Conservation (phyloP, 2,888 invertebrate genomes). For the Ophonus ardosiacus region DNA sequence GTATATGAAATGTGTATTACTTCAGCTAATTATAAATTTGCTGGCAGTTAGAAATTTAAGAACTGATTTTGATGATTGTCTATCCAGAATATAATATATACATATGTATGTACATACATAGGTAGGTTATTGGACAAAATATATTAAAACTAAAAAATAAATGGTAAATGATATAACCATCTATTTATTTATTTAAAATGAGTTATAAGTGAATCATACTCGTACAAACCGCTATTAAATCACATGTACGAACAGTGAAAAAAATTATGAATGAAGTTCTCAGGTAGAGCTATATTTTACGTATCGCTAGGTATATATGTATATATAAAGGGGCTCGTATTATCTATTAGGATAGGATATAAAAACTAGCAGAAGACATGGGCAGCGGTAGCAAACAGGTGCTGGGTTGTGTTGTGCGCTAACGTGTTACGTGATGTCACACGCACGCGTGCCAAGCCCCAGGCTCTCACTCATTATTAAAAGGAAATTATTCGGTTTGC, state of each 20-base stretch:
- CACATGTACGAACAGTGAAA: neutral
- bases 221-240: neutral
- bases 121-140: too few species aligned
- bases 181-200: neutral
- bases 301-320: neutral
- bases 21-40: too few species aligned
- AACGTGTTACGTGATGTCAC: constrained; percentile 25
- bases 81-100: too few species aligned
- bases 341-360: constrained; percentile 21
- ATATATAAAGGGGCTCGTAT: constrained; percentile 1
- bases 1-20: too few species aligned
- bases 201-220: neutral
- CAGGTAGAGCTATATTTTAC: constrained; percentile 11
- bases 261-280: constrained; percentile 32
- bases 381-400: neutral
- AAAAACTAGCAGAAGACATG: constrained; percentile 19
- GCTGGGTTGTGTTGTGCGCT: neutral
- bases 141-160: too few species aligned
- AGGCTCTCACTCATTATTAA: constrained; percentile 19
- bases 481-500: constrained; percentile 27
- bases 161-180: too few species aligned
- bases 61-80: too few species aligned
- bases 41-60: too few species aligned
- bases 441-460: constrained; percentile 14
- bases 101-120: too few species aligned